phyloP scores from a whole-genome alignment of 2,888 invertebrate genomes.

The Pegoplata infirma region DNA sequence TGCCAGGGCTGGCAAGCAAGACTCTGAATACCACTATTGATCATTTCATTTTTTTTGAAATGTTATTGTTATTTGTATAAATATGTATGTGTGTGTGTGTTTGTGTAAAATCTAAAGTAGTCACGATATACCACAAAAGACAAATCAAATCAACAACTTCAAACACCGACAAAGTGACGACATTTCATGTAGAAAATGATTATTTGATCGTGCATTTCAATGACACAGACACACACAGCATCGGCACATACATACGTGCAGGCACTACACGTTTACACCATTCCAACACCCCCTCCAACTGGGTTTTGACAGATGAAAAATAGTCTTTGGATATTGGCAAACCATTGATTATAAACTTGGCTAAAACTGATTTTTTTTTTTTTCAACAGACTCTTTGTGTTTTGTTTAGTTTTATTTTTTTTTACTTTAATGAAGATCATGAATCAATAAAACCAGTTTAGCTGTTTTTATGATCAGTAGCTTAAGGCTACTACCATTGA shows the following conservation, averaged over 20 bases:
- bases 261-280: constrained; percentile 7
- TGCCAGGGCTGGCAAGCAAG: too few species aligned
- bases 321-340: constrained; percentile 42
- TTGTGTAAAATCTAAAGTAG: neutral
- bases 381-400: neutral
- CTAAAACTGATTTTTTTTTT: constrained; percentile 5
- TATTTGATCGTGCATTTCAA: constrained; percentile 55
- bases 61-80: too few species aligned
- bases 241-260: too few species aligned
- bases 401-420: constrained; percentile 18
- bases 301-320: neutral
- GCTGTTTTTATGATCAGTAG: constrained; percentile 40
- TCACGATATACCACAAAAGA: neutral
- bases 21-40: too few species aligned
- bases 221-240: constrained; percentile 50
- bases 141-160: constrained; percentile 30
- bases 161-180: constrained; percentile 63
- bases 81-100: too few species aligned
- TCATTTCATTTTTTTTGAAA: too few species aligned
- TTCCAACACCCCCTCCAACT: constrained; percentile 3
- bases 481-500: constrained; percentile 37
- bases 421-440: constrained; percentile 48
- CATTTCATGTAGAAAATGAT: constrained; percentile 50
- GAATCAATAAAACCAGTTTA: constrained; percentile 60
- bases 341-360: constrained; percentile 55